Base-by-base conservation (phyloP, 2,888 invertebrate genomes). In the Drosophila nr. fundita region DNA sequence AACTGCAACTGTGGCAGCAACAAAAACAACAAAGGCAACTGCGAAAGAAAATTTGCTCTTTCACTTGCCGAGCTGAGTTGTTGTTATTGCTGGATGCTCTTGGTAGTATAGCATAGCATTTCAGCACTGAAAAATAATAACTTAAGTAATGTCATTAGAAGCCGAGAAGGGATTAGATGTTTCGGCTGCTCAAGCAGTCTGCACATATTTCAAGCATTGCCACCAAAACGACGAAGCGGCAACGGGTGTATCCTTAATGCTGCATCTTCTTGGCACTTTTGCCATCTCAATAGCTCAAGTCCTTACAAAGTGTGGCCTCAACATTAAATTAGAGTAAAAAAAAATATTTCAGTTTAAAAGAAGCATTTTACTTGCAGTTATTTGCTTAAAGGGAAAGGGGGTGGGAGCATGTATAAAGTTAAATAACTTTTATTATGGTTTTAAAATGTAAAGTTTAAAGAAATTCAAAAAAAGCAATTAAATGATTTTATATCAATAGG, bases 61-160 rank as follows among this genome's bases (percentile, higher is more conserved):
- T 70, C 79, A 65, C 69, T 84, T 65, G 79, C 55, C 55, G 62
- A 59, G 55, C 53, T 38, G 36, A 62, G 57, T 61, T 73, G 76
- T 27, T 53, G 64, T 42, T 55, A 36, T 32, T 50, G 68, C 53
- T 57, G 65, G 30, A 54, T 82, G 73, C 73, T 83, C 89, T 89
- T 89, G 89, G 57, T 64, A 42, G 62, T 18, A 67, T 27, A 24
- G 87, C 72, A 84, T 83, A 68, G 70, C 76, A 77, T 87, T 89
- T 76, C 87, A 90, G 77, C 73, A 74, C 75, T 55, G 60, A 75
- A 78, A 90, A 90, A 90, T 90, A 87, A 87, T 90, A 87, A 89
- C 82, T 87, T 89, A 90, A 90, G 90, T 87, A 90, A 87, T 89
- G 84, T 87, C 86, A 87, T 87, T 87, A 88, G 66, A 73, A 66